These are phyloP conservation scores for Vicugna pacos DNA, from an alignment of 2,113 vertebrate genomes.

Conservation along the genomic window DNA sequence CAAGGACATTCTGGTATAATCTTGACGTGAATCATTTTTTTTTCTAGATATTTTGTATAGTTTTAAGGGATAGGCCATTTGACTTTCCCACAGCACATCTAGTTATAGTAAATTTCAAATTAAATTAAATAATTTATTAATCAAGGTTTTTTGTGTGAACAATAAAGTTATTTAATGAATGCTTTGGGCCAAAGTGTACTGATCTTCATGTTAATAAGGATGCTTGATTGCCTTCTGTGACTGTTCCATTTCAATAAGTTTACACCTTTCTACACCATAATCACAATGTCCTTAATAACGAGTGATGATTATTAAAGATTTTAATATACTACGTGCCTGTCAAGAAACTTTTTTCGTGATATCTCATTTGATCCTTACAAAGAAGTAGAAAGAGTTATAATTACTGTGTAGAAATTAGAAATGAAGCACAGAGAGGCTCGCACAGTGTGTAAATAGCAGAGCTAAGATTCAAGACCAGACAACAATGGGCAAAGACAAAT, in stretches of 20 bases:
- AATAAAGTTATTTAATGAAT: neutral
- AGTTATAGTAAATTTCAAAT: neutral
- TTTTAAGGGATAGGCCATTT: neutral
- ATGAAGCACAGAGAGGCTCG: neutral
- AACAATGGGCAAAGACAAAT: neutral
- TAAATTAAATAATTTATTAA: slow-evolving; percentile 8
- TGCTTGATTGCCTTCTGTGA: neutral
- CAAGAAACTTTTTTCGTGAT: neutral
- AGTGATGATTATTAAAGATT: slow-evolving; percentile 31
- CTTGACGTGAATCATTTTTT: neutral
- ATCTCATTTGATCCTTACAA: neutral
- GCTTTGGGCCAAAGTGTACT: neutral
- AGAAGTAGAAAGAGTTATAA: neutral
- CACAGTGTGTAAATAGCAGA: neutral
- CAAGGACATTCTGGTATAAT: neutral
- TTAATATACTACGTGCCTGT: neutral
- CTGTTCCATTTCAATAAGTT: neutral
- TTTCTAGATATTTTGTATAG: neutral
- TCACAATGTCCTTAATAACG: neutral
- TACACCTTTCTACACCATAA: neutral
- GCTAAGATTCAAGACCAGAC: neutral
- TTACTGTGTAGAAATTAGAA: neutral
- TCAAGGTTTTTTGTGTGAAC: neutral
- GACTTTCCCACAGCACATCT: neutral
- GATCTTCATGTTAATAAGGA: neutral